A percentile compares a stretch with the other conserved stretches of the same genome.
phyloP scores from a whole-genome alignment of 1,140 invertebrate species.

The Vanessa tameamea region DNA sequence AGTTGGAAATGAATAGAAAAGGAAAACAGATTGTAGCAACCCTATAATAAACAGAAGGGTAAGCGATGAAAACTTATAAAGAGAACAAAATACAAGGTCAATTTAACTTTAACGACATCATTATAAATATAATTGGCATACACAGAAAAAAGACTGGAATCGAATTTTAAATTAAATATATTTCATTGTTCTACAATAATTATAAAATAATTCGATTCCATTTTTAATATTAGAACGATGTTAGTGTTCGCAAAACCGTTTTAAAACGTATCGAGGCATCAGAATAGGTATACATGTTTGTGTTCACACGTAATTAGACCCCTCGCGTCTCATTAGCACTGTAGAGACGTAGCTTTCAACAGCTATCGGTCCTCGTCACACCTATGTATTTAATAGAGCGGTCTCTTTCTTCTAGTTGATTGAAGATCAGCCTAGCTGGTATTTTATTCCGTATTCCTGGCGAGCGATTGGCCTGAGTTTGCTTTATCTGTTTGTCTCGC shows the following conservation, averaged over 20 bases:
- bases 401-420: slow-evolving; percentile 56
- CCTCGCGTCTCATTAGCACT: slow-evolving; percentile 72
- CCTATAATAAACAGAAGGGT: no score
- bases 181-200: no score
- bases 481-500: slow-evolving; percentile 50
- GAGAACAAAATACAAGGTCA: no score
- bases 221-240: slow-evolving; percentile 1
- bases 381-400: slow-evolving; percentile 37
- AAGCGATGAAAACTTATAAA: no score
- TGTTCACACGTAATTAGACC: slow-evolving; percentile 76
- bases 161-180: not conserved
- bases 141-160: not conserved
- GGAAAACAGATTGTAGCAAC: no score
- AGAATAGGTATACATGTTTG: slow-evolving; percentile 67
- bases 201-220: not conserved
- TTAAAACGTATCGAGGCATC: slow-evolving; percentile 37
- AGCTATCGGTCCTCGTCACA: slow-evolving; percentile 48
- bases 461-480: slow-evolving; percentile 65
- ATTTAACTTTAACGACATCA: no score
- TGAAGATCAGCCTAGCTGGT: slow-evolving; percentile 53
- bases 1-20: no score
- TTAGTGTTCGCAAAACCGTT: slow-evolving; percentile 26
- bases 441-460: slow-evolving; percentile 58
- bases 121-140: no score
- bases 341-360: slow-evolving; percentile 43